phyloP scores from a whole-genome alignment of 2,113 vertebrate species.

The Cathartes aura region DNA sequence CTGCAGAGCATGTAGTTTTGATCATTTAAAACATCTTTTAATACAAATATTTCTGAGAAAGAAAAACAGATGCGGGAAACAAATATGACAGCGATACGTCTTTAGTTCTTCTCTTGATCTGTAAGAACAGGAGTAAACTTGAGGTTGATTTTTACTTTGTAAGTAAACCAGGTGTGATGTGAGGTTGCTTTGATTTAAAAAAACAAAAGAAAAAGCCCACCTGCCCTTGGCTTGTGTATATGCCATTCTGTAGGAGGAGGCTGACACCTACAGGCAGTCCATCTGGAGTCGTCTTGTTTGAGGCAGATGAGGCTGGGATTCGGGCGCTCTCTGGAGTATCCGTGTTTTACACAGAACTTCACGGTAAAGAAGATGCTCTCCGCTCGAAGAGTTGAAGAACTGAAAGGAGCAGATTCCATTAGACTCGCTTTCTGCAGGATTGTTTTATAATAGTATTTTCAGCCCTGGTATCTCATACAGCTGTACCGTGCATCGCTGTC shows the following conservation, averaged over 20 bases:
- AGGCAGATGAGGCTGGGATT: neutral
- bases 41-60: neutral
- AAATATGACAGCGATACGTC: neutral
- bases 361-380: neutral
- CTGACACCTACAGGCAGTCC: neutral
- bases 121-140: neutral
- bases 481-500: neutral
- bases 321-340: accelerated
- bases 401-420: neutral
- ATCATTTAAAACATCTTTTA: neutral
- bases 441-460: neutral
- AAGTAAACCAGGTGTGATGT: neutral
- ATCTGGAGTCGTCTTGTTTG: accelerated
- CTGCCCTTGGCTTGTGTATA: accelerated
- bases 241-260: accelerated
- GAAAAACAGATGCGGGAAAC: neutral
- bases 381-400: neutral
- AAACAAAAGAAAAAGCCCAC: neutral
- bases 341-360: neutral
- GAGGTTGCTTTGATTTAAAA: neutral
- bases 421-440: neutral
- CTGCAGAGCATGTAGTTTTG: neutral
- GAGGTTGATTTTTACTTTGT: neutral
- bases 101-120: neutral
- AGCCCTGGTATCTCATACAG: too few relatives aligned